A percentile compares a stretch with the other conserved stretches of the same genome.
phyloP scores from a whole-genome alignment of 1,140 invertebrate genomes.

The Anastatus disparis region DNA sequence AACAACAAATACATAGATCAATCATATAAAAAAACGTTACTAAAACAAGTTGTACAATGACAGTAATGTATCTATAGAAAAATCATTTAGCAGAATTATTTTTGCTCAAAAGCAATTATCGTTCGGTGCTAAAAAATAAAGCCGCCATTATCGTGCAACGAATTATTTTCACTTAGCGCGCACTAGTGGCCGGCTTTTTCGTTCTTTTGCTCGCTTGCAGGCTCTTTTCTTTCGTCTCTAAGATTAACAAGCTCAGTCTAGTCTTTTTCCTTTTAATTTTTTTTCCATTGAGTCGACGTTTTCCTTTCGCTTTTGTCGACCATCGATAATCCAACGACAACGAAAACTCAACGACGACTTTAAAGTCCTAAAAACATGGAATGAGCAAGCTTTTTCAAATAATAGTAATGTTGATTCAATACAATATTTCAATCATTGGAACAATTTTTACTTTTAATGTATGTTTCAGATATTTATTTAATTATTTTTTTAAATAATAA shows the following conservation, averaged over 20 bases:
- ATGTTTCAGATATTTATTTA: too few species aligned
- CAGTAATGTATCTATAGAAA: not conserved
- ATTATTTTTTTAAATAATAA: too few species aligned
- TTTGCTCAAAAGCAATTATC: constrained; percentile 20
- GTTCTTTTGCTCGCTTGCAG: not conserved
- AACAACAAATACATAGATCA: too few species aligned
- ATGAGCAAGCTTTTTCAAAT: not conserved
- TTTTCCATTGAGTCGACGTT: not conserved
- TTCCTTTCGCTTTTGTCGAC: constrained; percentile 20
- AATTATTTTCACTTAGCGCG: constrained; percentile 33
- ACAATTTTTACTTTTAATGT: too few species aligned
- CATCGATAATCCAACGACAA: constrained; percentile 26
- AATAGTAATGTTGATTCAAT: not conserved
- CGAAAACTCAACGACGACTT: not conserved
- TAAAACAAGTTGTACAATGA: not conserved
- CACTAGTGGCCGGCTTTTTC: constrained; percentile 17
- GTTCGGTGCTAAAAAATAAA: not conserved
- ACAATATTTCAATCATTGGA: too few species aligned
- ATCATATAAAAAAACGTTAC: not conserved
- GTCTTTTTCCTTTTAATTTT: not conserved
- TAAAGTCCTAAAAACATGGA: not conserved
- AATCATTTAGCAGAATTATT: not conserved
- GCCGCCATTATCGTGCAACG: not conserved
- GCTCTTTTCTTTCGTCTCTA: not conserved
- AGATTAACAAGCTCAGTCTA: constrained; percentile 13